A percentile compares a stretch with the other conserved stretches of the same genome.
Conservation (phyloP, 2,113 vertebrate genomes). For the Trogon melanurus region DNA sequence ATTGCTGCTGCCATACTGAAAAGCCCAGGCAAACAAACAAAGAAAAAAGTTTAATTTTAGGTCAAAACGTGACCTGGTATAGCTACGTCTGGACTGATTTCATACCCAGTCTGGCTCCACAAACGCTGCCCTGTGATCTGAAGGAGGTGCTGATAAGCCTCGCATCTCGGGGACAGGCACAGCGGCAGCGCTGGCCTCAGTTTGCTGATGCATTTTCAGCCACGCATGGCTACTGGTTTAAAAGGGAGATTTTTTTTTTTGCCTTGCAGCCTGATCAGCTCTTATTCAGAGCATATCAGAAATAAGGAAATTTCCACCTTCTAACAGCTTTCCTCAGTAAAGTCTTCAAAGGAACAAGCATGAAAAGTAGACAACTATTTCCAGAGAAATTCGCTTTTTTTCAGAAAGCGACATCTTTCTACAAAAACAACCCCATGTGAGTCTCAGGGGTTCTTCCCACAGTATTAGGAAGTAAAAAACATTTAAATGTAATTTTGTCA, state of each 20-base stretch:
- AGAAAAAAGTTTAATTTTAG: neutral
- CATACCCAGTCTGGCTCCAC: neutral
- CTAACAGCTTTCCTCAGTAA: neutral
- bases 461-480: neutral
- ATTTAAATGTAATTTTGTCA: neutral
- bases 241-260: neutral
- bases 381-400: neutral
- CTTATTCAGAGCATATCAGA: neutral
- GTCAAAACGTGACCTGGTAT: neutral
- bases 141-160: rapidly evolving
- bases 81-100: neutral
- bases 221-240: neutral
- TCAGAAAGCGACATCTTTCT: neutral
- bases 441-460: neutral
- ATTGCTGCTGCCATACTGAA: neutral
- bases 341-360: neutral
- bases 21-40: neutral
- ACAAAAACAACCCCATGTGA: neutral
- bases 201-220: neutral
- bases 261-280: neutral
- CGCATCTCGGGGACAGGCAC: rapidly evolving
- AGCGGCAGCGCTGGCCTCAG: neutral
- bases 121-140: neutral
- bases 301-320: neutral
- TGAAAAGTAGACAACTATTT: neutral